phyloP scores from a whole-genome alignment of 1,140 invertebrate genomes.

The Heliconius melpomene region DNA sequence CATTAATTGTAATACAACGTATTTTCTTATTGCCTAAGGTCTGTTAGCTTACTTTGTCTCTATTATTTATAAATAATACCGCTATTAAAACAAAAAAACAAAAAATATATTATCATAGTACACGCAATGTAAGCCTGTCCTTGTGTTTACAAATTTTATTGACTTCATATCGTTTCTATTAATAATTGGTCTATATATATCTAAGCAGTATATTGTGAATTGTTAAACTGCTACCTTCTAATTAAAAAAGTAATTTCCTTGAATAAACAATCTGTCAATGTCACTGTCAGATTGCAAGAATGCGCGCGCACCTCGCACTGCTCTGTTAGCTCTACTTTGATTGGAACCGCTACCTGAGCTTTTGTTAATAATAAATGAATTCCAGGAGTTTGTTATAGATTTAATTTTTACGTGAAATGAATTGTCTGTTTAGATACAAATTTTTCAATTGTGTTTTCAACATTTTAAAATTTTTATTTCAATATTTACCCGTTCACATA shows the following conservation, averaged over 20 bases:
- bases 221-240: background rate
- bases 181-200: background rate
- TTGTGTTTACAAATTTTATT: background rate
- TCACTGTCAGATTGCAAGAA: background rate
- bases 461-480: too few species aligned
- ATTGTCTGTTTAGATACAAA: background rate
- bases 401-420: background rate
- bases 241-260: background rate
- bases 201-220: background rate
- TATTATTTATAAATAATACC: too few species aligned
- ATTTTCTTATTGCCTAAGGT: too few species aligned
- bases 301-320: slow-evolving; percentile 7
- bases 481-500: too few species aligned
- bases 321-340: background rate
- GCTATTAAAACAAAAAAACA: too few species aligned
- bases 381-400: background rate
- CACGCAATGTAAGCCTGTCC: background rate
- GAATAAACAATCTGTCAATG: slow-evolving; percentile 12
- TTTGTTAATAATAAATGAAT: slow-evolving; percentile 10
- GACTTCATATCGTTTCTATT: background rate
- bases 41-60: too few species aligned
- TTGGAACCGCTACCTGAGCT: slow-evolving; percentile 7
- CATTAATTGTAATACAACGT: background rate
- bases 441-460: background rate
- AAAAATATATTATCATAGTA: background rate